Evolutionary conservation across 2,113 vertebrate species (phyloP).

Genomic region (Sminthopsis crassicaudata): DNA sequence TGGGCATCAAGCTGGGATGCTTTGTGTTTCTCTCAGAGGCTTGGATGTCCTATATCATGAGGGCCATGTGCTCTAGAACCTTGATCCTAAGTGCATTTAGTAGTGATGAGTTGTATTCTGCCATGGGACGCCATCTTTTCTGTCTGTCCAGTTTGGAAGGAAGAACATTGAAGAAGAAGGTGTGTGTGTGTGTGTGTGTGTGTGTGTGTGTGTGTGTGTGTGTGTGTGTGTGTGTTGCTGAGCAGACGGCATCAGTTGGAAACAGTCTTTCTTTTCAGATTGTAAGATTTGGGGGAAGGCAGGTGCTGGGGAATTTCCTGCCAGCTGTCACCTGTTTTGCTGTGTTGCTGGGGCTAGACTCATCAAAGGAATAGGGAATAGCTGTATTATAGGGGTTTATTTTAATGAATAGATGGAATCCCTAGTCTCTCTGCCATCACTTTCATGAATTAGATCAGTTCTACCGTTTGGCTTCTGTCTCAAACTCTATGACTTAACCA

Average conservation of each 20-base stretch:
- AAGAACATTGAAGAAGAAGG: neutral
- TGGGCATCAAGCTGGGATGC: neutral
- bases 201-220: neutral
- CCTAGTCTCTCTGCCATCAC: neutral
- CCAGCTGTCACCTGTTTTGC: neutral
- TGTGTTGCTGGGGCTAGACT: neutral
- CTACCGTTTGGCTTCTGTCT: constrained; percentile 3
- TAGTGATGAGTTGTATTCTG: neutral
- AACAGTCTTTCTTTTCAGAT: neutral
- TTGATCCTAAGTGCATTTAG: neutral
- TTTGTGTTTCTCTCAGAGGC: neutral
- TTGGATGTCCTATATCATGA: neutral
- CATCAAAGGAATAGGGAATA: neutral
- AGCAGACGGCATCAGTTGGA: neutral
- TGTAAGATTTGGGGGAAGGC: neutral
- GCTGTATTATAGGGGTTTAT: neutral
- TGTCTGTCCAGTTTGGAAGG: neutral
- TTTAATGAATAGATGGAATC: constrained; percentile 44
- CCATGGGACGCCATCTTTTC: neutral
- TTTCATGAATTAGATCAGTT: constrained; percentile 14
- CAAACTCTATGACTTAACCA: neutral
- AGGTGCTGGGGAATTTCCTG: neutral
- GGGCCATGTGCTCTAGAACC: neutral
- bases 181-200: neutral
- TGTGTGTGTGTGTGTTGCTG: neutral